A percentile compares a stretch with the other conserved stretches of the same genome.
Conservation (phyloP, 2,888 invertebrate genomes). For the Chaetoderma sp. region DNA sequence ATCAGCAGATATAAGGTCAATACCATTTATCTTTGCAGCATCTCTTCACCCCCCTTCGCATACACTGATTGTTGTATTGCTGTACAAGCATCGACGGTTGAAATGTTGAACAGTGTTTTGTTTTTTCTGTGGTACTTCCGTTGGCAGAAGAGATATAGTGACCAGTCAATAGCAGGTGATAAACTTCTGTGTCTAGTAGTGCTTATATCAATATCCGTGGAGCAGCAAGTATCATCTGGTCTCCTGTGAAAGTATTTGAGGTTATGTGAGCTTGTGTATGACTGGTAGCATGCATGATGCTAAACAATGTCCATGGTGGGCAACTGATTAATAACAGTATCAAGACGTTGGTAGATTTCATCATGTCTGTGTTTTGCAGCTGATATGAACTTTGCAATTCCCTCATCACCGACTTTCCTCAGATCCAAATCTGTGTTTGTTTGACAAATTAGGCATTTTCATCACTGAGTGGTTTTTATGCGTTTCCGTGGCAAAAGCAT, state of each 20-base stretch:
- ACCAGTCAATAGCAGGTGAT: background rate
- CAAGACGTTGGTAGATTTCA: background rate
- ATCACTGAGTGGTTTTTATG: background rate
- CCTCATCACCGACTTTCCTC: background rate
- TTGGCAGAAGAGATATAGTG: background rate
- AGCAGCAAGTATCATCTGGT: background rate
- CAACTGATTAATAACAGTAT: background rate
- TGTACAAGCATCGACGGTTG: background rate
- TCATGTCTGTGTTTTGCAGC: background rate
- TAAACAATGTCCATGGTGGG: background rate
- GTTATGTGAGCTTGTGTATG: too few relatives aligned
- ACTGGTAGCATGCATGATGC: background rate
- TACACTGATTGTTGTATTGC: background rate
- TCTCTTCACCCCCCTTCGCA: background rate
- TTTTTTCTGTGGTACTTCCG: background rate
- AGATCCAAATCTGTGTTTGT: background rate
- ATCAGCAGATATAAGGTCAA: too few relatives aligned
- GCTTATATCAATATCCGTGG: background rate
- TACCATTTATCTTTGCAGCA: too few relatives aligned
- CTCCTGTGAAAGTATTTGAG: too few relatives aligned
- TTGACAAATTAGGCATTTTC: background rate
- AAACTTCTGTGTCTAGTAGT: background rate
- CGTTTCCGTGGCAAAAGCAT: background rate
- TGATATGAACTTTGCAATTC: background rate
- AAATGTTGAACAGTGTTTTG: background rate